phyloP scores from a whole-genome alignment of 1,140 invertebrate species.

The Drosophila ananassae region DNA sequence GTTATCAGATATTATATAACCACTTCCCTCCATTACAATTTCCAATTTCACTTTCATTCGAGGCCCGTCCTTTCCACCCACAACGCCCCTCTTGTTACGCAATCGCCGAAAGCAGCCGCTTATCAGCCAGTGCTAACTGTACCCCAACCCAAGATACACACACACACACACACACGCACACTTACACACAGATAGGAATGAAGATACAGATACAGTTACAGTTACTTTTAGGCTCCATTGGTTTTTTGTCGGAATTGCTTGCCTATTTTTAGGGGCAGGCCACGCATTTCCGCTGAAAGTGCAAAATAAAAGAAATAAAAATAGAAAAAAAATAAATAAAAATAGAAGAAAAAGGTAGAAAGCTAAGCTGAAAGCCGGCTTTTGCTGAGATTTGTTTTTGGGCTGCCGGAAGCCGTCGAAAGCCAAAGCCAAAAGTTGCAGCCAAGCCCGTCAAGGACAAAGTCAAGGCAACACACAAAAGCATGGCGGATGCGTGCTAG shows the following conservation, averaged over 20 bases:
- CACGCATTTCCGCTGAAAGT: neutral
- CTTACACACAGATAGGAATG: neutral
- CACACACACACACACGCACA: neutral
- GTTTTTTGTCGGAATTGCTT: neutral
- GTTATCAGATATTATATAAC: constrained; percentile 1
- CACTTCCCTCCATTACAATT: neutral
- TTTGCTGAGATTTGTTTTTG: constrained; percentile 7
- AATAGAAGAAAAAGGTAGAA: neutral
- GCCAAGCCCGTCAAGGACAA: constrained; percentile 54
- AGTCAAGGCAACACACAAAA: constrained; percentile 40
- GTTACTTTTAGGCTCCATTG: constrained; percentile 4
- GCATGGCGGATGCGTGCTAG: constrained; percentile 8
- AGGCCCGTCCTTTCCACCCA: neutral
- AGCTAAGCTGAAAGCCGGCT: constrained; percentile 4
- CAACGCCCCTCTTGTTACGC: constrained; percentile 27
- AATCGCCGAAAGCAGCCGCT: constrained; percentile 40
- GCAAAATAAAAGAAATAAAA: neutral
- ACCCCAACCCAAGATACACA: constrained; percentile 9
- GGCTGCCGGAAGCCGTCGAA: constrained; percentile 45
- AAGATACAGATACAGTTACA: constrained; percentile 1
- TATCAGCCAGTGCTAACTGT: constrained; percentile 31
- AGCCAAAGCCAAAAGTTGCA: constrained; percentile 41
- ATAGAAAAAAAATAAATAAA: no score
- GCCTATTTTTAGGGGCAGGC: constrained; percentile 7
- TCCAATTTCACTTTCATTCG: constrained; percentile 1